These are phyloP conservation scores for Acheta domesticus DNA, from an alignment of 2,888 invertebrate species.

Conservation along the genomic window DNA sequence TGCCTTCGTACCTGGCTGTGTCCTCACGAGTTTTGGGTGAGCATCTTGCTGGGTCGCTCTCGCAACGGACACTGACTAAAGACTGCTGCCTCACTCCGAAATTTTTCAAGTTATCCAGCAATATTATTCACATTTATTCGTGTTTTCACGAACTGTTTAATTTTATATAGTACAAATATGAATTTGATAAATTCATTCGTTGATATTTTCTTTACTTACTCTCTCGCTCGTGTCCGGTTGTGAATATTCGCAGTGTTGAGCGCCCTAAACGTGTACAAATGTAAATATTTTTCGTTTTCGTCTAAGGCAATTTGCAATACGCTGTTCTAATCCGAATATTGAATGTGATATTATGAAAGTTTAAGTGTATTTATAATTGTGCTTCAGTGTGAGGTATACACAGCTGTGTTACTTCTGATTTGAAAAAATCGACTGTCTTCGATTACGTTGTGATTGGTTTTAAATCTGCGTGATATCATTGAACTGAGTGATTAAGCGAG, in stretches of 20 bases:
- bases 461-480: background rate
- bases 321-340: background rate
- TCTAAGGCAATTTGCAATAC: background rate
- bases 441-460: background rate
- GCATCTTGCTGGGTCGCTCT: constrained; percentile 2
- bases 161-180: constrained; percentile 9
- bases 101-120: background rate
- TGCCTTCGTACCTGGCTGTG: constrained; percentile 28
- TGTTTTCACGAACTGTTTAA: background rate
- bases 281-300: background rate
- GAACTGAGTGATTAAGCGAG: background rate
- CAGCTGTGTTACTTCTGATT: background rate
- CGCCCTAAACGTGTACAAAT: background rate
- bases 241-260: constrained; percentile 8
- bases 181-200: background rate
- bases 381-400: background rate
- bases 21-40: constrained; percentile 18
- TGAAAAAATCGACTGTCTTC: background rate
- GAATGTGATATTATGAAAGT: constrained; percentile 9
- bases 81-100: background rate
- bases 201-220: background rate
- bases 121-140: background rate
- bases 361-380: constrained; percentile 2
- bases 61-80: constrained; percentile 7
- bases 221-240: background rate